Conservation (phyloP, 1,140 invertebrate genomes). For the Lasioglossum albipes region DNA sequence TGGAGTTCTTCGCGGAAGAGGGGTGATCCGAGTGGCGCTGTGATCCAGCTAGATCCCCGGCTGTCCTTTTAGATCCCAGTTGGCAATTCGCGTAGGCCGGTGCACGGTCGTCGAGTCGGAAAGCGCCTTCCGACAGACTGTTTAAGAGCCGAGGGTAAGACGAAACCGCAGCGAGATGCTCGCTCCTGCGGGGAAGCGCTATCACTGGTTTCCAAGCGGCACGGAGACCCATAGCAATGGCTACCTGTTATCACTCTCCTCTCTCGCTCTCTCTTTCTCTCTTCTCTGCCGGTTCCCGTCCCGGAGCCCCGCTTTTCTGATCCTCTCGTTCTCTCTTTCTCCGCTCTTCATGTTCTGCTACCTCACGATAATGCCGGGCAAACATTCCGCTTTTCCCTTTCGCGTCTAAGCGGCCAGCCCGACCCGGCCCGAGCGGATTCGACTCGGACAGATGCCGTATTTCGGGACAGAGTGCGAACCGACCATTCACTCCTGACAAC, state of each 20-base stretch:
- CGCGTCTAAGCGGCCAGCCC: not conserved
- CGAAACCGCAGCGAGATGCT: slow-evolving; percentile 52
- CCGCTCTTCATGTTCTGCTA: slow-evolving; percentile 46
- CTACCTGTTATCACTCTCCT: slow-evolving; percentile 71
- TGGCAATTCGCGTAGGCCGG: not conserved
- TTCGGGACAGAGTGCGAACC: not conserved
- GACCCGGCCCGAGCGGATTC: not conserved
- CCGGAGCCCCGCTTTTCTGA: slow-evolving; percentile 7
- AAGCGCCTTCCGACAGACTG: slow-evolving; percentile 28
- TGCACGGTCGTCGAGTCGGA: slow-evolving; percentile 7
- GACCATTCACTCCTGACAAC: no score
- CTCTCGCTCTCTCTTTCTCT: slow-evolving; percentile 5
- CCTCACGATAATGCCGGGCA: slow-evolving; percentile 61
- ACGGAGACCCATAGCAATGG: slow-evolving; percentile 57
- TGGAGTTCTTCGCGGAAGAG: no score
- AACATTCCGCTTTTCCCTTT: slow-evolving; percentile 55
- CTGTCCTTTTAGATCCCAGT: not conserved
- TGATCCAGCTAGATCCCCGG: not conserved
- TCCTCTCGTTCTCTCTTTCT: slow-evolving; percentile 42
- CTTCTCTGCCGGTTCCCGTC: slow-evolving; percentile 10
- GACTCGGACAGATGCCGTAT: no score
- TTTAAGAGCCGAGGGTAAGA: slow-evolving; percentile 29
- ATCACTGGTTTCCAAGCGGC: slow-evolving; percentile 67
- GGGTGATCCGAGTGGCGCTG: not conserved
- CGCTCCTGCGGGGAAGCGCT: slow-evolving; percentile 54